Conservation (phyloP, 2,113 vertebrate genomes). For the Hystrix cristata region DNA sequence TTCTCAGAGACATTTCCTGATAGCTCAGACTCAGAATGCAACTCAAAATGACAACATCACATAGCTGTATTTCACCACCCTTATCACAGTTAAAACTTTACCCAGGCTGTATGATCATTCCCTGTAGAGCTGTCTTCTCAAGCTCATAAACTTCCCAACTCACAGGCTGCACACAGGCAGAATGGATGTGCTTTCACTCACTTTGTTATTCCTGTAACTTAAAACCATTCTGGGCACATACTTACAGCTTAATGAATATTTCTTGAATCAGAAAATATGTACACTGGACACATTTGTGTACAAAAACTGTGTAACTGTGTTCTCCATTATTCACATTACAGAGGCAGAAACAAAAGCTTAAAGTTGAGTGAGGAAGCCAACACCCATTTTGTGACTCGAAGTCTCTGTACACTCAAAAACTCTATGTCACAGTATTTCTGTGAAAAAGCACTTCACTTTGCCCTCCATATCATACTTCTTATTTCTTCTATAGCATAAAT, state of each 20-base stretch:
- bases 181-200: neutral
- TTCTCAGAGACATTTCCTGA: neutral
- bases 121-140: neutral
- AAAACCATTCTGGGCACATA: neutral
- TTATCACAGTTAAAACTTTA: neutral
- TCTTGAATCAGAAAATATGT: neutral
- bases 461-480: neutral
- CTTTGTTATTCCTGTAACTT: neutral
- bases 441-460: slow-evolving; percentile 19
- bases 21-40: neutral
- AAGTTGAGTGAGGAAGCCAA: neutral
- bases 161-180: neutral
- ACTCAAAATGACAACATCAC: neutral
- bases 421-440: neutral
- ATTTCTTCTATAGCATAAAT: slow-evolving; percentile 17
- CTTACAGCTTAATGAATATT: slow-evolving; percentile 5
- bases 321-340: neutral
- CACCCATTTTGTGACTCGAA: neutral
- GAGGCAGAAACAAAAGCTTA: slow-evolving; percentile 18
- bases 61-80: neutral
- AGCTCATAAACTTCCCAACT: neutral
- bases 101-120: neutral
- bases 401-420: neutral
- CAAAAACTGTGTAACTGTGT: neutral
- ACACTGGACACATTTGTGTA: neutral